Conservation (phyloP, 2,113 vertebrate species). For the Bombycilla garrulus region DNA sequence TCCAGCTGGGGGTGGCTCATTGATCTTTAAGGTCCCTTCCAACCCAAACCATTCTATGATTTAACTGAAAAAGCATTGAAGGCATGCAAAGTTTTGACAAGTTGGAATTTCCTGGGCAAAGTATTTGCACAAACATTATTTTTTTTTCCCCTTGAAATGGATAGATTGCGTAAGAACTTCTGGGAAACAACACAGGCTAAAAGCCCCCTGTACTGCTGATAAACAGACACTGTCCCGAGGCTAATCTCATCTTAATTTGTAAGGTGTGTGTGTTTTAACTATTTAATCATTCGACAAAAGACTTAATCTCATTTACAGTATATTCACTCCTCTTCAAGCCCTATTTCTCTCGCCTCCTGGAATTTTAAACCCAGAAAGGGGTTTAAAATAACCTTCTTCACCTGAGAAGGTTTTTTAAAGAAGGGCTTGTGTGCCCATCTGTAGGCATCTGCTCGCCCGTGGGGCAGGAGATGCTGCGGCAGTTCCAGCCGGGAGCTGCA, state of each 20-base stretch:
- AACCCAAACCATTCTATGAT: neutral
- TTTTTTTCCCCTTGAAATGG: neutral
- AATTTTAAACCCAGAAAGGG: neutral
- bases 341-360: neutral
- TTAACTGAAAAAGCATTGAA: neutral
- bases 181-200: neutral
- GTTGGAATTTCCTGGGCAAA: neutral
- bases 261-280: neutral
- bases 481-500: conserved; percentile 7
- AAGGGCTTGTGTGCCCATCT: fast-evolving
- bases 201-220: neutral
- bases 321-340: neutral
- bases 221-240: neutral
- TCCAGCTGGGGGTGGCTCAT: neutral
- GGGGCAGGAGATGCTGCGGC: neutral
- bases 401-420: fast-evolving
- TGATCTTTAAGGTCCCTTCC: neutral
- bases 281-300: neutral
- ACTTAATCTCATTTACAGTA: neutral
- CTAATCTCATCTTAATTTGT: neutral
- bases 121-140: neutral
- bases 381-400: no score
- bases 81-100: neutral
- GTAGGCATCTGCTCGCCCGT: no score
- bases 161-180: neutral